Evolutionary conservation across 2,888 invertebrate species (phyloP), one percentile per base, ranked within the genome.

Genomic region (Drosophila antonietae): DNA sequence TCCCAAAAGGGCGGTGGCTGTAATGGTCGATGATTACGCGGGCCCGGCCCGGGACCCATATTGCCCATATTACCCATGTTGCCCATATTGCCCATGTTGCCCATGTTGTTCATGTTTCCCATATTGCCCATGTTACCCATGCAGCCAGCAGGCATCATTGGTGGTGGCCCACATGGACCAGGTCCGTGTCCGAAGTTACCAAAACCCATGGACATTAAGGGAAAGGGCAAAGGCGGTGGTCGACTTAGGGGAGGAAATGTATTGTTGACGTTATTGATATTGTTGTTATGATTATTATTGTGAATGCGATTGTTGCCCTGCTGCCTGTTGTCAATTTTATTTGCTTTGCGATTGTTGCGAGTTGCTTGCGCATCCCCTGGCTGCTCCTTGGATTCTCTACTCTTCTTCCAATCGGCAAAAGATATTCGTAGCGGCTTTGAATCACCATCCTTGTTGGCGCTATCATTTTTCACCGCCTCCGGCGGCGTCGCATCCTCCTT

Each of bases 341-440:
- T 59, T 9, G 58, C 53, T 23, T 56, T 68, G 14, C 69, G 65
- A 33, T 23, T 69, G 41, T 67, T 76, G 31, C 69, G 60, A 28
- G 37, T 60, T 35, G 41, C 39, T 31, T 49, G 43, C n/a, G 61
- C 28, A 8, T 47, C 64, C 61, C 9, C 66, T 8, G 31, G 56
- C 41, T 60, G 63, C 3, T 65, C 64, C 52, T 81, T 71, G 1
- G 68, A 61, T 8, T 85, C 88, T 44, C 85, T 90, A 52, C 77
- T 73, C 55, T 78, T 83, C 47, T 90, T 90, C 90, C 90, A 90
- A 49, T 89, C 90, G 8, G 85, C 82, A 58, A 89, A 90, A 0
- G 90, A 82, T 73, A 90, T 81, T 69, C 77, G 28, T 28, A 81
- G 44, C 10, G 81, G 70, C 0, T 73, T 75, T 0, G 64, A n/a